Percentiles rank a stretch among this genome's conserved stretches.
Conservation (phyloP, 2,797 vertebrate species). For the Characodon lateralis region DNA sequence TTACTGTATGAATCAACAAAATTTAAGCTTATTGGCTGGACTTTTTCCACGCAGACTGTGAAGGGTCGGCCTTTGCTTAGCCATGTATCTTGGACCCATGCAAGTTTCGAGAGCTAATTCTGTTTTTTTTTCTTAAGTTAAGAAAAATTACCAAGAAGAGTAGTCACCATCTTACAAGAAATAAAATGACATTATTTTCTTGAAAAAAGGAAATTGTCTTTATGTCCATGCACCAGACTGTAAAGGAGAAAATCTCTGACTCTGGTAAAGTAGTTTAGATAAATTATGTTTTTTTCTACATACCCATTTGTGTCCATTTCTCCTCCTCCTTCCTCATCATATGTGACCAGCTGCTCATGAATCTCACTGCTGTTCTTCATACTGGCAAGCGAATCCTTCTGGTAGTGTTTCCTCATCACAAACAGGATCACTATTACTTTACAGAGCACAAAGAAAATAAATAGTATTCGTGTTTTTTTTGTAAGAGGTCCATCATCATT, state of each 20-base stretch:
- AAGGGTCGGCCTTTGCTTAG: neutral
- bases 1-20: neutral
- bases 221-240: neutral
- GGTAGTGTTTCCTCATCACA: conserved; percentile 85
- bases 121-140: neutral
- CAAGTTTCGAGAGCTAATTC: neutral
- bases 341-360: conserved; percentile 95
- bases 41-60: neutral
- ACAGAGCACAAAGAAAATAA: conserved; percentile 30
- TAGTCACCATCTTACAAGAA: neutral
- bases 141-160: neutral
- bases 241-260: neutral
- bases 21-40: neutral
- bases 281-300: conserved; percentile 11
- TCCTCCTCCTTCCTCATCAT: conserved; percentile 95
- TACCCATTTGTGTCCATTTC: conserved; percentile 97
- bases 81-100: neutral
- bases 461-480: neutral
- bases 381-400: conserved; percentile 83
- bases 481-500: neutral
- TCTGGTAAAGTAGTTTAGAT: neutral
- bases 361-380: conserved; percentile 90
- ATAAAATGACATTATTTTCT: neutral
- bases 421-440: conserved; percentile 88
- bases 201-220: neutral